Conservation (phyloP, 2,113 vertebrate species). For the Percopsis transmontana region DNA sequence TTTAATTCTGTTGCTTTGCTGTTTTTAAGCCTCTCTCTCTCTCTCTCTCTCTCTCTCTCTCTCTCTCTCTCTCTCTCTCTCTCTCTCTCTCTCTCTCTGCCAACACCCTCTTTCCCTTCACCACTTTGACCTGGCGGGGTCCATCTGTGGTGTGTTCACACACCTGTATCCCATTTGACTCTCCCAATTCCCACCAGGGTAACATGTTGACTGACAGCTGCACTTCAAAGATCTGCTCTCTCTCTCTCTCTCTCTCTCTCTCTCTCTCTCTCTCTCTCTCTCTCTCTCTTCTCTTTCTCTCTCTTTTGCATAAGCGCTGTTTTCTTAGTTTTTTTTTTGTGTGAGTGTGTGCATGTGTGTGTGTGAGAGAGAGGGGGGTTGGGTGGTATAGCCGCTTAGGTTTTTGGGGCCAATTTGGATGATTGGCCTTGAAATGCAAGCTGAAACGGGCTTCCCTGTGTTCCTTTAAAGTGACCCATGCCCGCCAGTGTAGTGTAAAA, state of each 20-base stretch:
- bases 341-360: neutral
- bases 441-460: constrained; percentile 75
- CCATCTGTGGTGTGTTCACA: constrained; percentile 57
- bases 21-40: neutral
- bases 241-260: constrained; percentile 23
- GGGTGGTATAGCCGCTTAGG: constrained; percentile 57
- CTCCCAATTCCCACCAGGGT: constrained; percentile 59
- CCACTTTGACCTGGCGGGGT: constrained; percentile 67
- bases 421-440: constrained; percentile 80
- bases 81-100: constrained; percentile 27
- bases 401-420: constrained; percentile 76
- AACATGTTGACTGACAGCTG: constrained; percentile 75
- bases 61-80: neutral
- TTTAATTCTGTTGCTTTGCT: too few relatives aligned
- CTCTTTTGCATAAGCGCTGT: neutral
- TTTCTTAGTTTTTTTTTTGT: constrained; percentile 14
- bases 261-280: constrained; percentile 20
- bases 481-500: constrained; percentile 78
- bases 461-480: constrained; percentile 81
- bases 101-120: constrained; percentile 17
- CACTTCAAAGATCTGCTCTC: constrained; percentile 73
- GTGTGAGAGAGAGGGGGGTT: constrained; percentile 19
- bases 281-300: neutral
- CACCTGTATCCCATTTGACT: constrained; percentile 79
- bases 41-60: neutral